Percentiles rank a stretch among this genome's conserved stretches.
Evolutionary conservation across 1,140 invertebrate genomes (phyloP).

Genomic region (Drosophila triauraria): DNA sequence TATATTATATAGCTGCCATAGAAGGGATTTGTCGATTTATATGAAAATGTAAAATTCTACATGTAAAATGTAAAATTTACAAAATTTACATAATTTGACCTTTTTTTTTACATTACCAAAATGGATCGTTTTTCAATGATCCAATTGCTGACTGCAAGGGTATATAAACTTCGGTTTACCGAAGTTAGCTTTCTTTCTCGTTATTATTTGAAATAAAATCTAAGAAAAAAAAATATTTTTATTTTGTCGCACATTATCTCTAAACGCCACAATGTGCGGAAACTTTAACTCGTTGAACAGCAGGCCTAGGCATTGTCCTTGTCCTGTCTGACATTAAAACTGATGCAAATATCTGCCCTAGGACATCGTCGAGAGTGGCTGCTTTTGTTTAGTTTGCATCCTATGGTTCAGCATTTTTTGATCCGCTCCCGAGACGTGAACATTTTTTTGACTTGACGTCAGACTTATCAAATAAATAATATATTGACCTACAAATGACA

Average conservation of each 20-base stretch:
- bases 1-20: no score
- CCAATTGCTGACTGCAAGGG: no score
- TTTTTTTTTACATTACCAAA: no score
- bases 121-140: no score
- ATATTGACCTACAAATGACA: conserved; percentile 41
- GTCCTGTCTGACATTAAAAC: conserved; percentile 64
- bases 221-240: neutral
- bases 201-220: no score
- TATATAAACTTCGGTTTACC: no score
- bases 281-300: conserved; percentile 58
- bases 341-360: conserved; percentile 69
- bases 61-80: no score
- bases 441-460: conserved; percentile 29
- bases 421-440: conserved; percentile 17
- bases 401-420: conserved; percentile 46
- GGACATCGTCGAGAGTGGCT: conserved; percentile 42
- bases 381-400: conserved; percentile 46
- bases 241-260: neutral
- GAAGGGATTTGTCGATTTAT: no score
- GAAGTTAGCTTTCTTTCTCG: no score
- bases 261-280: conserved; percentile 17
- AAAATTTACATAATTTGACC: no score
- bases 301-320: conserved; percentile 52
- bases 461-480: conserved; percentile 6
- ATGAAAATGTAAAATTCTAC: no score